A percentile compares a stretch with the other conserved stretches of the same genome.
phyloP scores from a whole-genome alignment of 2,113 vertebrate genomes.

The Coryphaenoides rupestris region DNA sequence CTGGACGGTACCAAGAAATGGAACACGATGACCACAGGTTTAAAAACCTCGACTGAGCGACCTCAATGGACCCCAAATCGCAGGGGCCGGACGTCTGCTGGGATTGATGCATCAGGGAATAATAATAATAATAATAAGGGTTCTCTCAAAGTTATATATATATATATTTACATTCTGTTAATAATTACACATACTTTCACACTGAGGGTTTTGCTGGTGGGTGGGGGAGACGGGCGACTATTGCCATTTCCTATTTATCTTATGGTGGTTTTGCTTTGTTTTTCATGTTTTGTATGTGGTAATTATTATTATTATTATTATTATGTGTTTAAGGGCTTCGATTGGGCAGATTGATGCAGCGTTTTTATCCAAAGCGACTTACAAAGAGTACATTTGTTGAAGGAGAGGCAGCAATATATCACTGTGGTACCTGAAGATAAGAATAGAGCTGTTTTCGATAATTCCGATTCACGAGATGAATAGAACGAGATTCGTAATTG shows the following conservation, averaged over 20 bases:
- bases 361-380: too few species aligned
- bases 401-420: too few species aligned
- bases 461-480: too few species aligned
- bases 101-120: conserved; percentile 42
- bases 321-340: conserved; percentile 14
- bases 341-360: neutral
- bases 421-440: too few species aligned
- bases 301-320: conserved; percentile 7
- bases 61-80: too few species aligned
- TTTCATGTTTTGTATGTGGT: conserved; percentile 28
- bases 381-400: too few species aligned
- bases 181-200: conserved; percentile 18
- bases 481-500: too few species aligned
- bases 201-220: conserved; percentile 20
- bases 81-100: too few species aligned
- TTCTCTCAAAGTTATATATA: neutral
- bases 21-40: too few species aligned
- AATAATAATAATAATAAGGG: neutral
- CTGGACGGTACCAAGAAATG: too few species aligned
- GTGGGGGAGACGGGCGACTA: neutral
- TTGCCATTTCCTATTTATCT: conserved; percentile 36
- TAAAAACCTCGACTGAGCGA: too few species aligned
- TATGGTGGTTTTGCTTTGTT: conserved; percentile 39
- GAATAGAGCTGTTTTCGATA: too few species aligned
- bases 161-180: neutral